These are phyloP conservation scores for Drosophila quadrilineata DNA, from an alignment of 1,140 invertebrate species.

Conservation along the genomic window DNA sequence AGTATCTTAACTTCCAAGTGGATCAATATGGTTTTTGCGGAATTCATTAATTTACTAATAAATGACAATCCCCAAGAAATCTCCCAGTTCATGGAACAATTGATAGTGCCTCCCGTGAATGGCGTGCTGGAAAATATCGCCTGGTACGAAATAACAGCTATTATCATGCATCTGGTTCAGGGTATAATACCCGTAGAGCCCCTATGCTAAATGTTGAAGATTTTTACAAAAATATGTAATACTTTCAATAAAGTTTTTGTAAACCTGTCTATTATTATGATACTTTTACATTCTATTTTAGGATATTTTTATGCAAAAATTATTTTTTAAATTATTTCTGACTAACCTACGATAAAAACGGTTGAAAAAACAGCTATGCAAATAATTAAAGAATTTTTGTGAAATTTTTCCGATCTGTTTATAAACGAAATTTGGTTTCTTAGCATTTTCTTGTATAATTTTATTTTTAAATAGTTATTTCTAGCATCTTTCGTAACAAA, in stretches of 20 bases:
- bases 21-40: slow-evolving; percentile 54
- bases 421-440: too few species aligned
- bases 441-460: too few species aligned
- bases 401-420: too few species aligned
- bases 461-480: too few species aligned
- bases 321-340: too few species aligned
- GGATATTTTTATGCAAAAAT: too few species aligned
- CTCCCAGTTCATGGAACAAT: slow-evolving; percentile 48
- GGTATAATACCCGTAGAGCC: slow-evolving; percentile 60
- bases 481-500: too few species aligned
- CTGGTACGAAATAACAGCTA: slow-evolving; percentile 64
- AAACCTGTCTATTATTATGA: too few species aligned
- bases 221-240: neutral
- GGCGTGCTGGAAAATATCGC: slow-evolving; percentile 55
- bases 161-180: slow-evolving; percentile 57
- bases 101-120: slow-evolving; percentile 58
- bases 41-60: slow-evolving; percentile 57
- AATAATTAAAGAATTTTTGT: too few species aligned
- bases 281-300: too few species aligned
- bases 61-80: slow-evolving; percentile 62
- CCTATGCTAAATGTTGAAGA: slow-evolving; percentile 43
- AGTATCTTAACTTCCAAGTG: slow-evolving; percentile 44
- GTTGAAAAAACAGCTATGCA: too few species aligned
- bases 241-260: neutral
- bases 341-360: too few species aligned